Conservation (phyloP, 2,888 invertebrate genomes). For the Oscheius sp. region DNA sequence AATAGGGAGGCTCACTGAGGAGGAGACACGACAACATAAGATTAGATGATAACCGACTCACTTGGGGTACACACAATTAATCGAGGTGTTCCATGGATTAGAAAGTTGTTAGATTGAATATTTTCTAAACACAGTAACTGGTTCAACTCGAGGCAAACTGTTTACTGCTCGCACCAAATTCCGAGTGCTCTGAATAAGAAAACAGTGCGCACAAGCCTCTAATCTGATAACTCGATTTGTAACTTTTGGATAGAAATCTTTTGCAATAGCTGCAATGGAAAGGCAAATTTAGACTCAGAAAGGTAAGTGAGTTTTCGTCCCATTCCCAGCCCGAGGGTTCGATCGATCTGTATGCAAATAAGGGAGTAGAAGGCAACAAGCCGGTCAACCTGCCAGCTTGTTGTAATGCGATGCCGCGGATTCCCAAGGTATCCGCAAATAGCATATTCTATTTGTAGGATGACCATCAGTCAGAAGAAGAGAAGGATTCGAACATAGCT, state of each 20-base stretch:
- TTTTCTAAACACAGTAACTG: too few species aligned
- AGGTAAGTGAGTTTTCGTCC: too few species aligned
- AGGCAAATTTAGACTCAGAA: too few species aligned
- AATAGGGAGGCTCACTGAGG: slow-evolving; percentile 13
- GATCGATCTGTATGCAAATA: slow-evolving; percentile 36
- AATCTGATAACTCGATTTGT: too few species aligned
- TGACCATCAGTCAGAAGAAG: neutral
- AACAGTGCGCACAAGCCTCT: too few species aligned
- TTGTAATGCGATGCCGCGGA: slow-evolving; percentile 4
- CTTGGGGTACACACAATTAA: neutral
- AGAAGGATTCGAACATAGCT: neutral
- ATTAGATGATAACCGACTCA: slow-evolving; percentile 31
- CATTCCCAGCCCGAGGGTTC: slow-evolving; percentile 8
- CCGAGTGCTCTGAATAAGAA: too few species aligned
- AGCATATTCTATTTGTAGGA: neutral
- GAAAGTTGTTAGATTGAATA: too few species aligned
- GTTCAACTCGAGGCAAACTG: too few species aligned
- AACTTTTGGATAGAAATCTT: too few species aligned
- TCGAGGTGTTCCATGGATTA: neutral
- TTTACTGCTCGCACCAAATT: too few species aligned
- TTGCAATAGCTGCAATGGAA: too few species aligned
- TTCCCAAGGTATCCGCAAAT: neutral
- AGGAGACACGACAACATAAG: slow-evolving; percentile 33
- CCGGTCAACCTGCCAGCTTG: neutral
- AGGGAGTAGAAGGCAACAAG: neutral